phyloP scores from a whole-genome alignment of 2,888 invertebrate species.

The Arenicola marina region DNA sequence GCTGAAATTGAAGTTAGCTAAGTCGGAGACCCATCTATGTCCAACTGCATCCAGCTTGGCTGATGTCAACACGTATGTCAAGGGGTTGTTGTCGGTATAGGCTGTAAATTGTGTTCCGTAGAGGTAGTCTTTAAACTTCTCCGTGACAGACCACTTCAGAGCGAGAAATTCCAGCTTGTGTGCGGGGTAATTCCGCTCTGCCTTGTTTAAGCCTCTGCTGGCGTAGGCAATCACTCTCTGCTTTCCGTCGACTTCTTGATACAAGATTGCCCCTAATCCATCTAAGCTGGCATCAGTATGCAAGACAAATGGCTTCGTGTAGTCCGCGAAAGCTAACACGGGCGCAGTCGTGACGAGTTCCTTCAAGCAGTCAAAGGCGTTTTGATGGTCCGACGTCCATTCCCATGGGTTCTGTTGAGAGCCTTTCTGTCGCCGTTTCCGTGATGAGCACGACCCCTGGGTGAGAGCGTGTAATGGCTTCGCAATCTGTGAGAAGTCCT shows the following conservation, averaged over 20 bases:
- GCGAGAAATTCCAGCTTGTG: constrained; percentile 2
- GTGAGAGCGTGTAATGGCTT: not conserved
- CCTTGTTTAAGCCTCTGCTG: not conserved
- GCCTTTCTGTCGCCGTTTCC: no score
- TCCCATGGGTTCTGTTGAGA: not conserved
- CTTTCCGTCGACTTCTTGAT: not conserved
- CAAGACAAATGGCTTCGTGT: not conserved
- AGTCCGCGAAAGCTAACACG: not conserved
- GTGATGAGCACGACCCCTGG: no score
- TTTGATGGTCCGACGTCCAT: not conserved
- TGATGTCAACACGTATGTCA: not conserved
- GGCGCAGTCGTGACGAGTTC: not conserved
- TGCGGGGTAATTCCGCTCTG: not conserved
- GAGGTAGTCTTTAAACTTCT: not conserved
- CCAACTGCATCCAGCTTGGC: not conserved
- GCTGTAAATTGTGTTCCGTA: not conserved
- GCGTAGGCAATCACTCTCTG: not conserved
- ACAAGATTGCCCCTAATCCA: constrained; percentile 3
- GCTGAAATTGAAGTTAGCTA: no score
- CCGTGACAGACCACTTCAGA: not conserved
- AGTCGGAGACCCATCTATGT: constrained; percentile 2
- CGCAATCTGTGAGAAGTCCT: not conserved
- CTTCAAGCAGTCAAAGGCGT: not conserved
- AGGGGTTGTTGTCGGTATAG: constrained; percentile 1
- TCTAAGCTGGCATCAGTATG: not conserved